Conservation (phyloP, 2,888 invertebrate genomes). For the Chloroclysta siterata region DNA sequence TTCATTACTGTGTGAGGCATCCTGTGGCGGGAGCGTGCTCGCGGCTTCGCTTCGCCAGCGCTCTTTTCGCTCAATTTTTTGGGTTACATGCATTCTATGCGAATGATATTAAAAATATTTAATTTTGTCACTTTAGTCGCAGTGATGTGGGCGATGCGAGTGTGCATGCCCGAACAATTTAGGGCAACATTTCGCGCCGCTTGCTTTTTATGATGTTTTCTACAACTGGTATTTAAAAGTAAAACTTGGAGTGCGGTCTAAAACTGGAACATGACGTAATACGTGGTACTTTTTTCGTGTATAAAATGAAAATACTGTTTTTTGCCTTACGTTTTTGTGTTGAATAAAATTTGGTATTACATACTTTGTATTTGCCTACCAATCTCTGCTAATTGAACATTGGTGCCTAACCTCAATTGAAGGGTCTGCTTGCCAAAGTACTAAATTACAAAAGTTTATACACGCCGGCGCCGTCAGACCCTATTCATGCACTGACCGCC, state of each 20-base stretch:
- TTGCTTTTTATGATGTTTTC: slow-evolving; percentile 22
- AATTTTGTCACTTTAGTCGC: slow-evolving; percentile 33
- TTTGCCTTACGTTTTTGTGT: too few species aligned
- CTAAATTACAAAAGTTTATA: slow-evolving; percentile 57
- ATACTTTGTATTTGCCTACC: background rate
- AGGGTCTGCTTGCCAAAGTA: slow-evolving; percentile 45
- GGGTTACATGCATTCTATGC: slow-evolving; percentile 36
- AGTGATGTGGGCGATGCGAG: slow-evolving; percentile 29
- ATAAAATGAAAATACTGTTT: too few species aligned
- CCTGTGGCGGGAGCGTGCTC: slow-evolving; percentile 41
- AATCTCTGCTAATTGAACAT: slow-evolving; percentile 43
- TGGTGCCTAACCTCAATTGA: slow-evolving; percentile 40
- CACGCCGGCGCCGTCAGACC: slow-evolving; percentile 64
- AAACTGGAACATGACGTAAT: background rate
- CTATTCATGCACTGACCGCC: slow-evolving; percentile 56
- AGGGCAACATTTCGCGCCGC: slow-evolving; percentile 17
- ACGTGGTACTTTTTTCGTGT: too few species aligned
- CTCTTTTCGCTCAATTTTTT: slow-evolving; percentile 35
- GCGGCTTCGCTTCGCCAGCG: slow-evolving; percentile 27
- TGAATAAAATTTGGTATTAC: background rate
- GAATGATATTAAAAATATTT: slow-evolving; percentile 42
- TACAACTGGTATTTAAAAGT: slow-evolving; percentile 15
- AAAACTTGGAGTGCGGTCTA: background rate
- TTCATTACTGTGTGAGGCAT: slow-evolving; percentile 75
- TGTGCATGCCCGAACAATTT: slow-evolving; percentile 32